Percentiles rank a stretch among this genome's conserved stretches.
Evolutionary conservation across 2,113 vertebrate species (phyloP).

Genomic region (Motacilla alba): DNA sequence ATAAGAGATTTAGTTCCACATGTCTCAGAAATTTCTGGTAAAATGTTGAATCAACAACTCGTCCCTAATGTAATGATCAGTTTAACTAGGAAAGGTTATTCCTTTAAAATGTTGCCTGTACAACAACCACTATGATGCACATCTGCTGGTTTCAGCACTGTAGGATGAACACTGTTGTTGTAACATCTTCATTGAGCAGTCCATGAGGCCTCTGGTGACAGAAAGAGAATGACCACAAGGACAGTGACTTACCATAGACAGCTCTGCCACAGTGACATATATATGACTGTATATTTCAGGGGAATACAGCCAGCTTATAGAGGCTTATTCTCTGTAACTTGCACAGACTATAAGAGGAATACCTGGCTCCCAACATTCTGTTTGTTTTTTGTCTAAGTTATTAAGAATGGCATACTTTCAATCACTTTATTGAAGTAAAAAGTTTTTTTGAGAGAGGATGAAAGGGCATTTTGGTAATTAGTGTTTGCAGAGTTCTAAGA

Average conservation of each 20-base stretch:
- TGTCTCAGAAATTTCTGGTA: background rate
- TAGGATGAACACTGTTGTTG: background rate
- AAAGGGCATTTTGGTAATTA: background rate
- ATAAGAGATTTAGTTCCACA: background rate
- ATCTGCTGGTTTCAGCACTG: background rate
- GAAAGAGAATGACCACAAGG: background rate
- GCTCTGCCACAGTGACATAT: background rate
- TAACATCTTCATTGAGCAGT: background rate
- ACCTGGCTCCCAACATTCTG: background rate
- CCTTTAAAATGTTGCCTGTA: fast-evolving
- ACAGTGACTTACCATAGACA: background rate
- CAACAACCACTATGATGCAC: background rate
- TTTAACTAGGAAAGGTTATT: background rate
- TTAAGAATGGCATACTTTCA: background rate
- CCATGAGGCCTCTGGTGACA: background rate
- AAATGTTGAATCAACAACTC: background rate
- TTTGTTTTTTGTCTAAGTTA: background rate
- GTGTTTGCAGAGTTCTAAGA: background rate
- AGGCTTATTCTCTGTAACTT: background rate
- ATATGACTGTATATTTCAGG: background rate
- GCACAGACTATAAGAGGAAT: background rate
- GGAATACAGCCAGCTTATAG: background rate
- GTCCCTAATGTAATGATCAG: background rate
- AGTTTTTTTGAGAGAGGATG: background rate
- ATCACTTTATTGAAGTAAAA: background rate